Base-by-base conservation (phyloP, 2,888 invertebrate species). In the Hylaea fasciaria region DNA sequence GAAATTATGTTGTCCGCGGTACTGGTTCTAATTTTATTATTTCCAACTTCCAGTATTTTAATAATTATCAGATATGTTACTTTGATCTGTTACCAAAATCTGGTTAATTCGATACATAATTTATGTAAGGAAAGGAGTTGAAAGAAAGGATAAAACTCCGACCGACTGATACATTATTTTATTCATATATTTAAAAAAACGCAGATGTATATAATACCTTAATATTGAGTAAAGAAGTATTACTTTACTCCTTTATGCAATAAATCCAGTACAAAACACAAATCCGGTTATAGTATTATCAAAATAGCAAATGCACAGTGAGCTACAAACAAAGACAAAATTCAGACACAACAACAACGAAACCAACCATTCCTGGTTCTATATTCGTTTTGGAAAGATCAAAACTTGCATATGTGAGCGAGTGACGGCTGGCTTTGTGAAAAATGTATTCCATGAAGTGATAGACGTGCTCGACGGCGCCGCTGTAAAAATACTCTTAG, bases 361-460 rank as follows among this genome's bases (percentile, higher is more conserved):
- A 71, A 68, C 58, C 58, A 63, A 57, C 54, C 64, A 69, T 65
- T 63, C 49, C 58, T 46, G 50, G 44, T 59, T 60, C 64, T 57
- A 71, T 68, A 64, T 74, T 69, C 67, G 67, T 64, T 69, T 62
- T 66, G 57, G 56, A 61, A 64, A 73, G 70, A 78, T 77, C 72
- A 76, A 74, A 78, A 77, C 72, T 69, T 70, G 71, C 70, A 72
- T 68, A 70, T 70, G 70, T 62, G 69, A 73, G 73, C 69, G 79
- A 76, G 74, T 78, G 80, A 80, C 73, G 77, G 77, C 77, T 76
- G 75, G 76, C 78, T 78, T 81, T 76, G 77, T 80, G 79, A 82
- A 85, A 86, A 84, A 86, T 86, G 78, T 83, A 85, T 82, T 85
- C 53, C 57, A 69, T 65, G 66, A 69, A 71, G 69, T 76, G 72